Conservation (phyloP, 2,113 vertebrate genomes). For the Sorex araneus region DNA sequence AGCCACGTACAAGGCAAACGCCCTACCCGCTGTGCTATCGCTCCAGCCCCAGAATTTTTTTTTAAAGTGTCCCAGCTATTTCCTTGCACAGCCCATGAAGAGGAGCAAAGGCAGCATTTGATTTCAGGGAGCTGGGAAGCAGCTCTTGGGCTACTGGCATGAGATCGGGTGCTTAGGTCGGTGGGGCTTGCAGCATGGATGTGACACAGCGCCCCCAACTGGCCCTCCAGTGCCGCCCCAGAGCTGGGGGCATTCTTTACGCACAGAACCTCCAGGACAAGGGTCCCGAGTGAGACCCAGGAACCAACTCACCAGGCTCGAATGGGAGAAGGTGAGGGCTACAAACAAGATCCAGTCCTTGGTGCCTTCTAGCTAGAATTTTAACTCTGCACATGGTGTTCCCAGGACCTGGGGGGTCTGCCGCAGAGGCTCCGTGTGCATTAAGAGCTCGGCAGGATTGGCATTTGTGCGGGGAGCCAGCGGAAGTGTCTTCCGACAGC, state of each 20-base stretch:
- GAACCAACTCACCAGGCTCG: conserved; percentile 31
- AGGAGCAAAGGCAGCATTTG: background rate
- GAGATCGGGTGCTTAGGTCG: conserved; percentile 62
- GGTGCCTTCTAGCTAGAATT: conserved; percentile 61
- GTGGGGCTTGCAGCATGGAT: background rate
- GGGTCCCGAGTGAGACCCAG: conserved; percentile 60
- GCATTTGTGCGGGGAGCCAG: conserved; percentile 47
- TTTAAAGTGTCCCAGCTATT: background rate
- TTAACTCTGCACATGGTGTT: conserved; percentile 71
- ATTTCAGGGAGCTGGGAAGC: background rate
- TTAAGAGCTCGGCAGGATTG: conserved; percentile 47
- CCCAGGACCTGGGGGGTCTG: conserved; percentile 65
- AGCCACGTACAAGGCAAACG: no score
- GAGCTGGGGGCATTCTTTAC: conserved; percentile 46
- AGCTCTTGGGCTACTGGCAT: background rate
- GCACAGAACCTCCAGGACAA: conserved; percentile 69
- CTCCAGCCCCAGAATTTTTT: background rate
- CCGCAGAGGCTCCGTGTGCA: conserved; percentile 39
- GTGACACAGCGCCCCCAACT: background rate
- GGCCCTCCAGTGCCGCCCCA: background rate
- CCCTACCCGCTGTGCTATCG: no score
- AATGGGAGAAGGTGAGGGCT: conserved; percentile 72
- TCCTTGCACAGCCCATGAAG: background rate
- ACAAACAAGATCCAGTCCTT: conserved; percentile 54
- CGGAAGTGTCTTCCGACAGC: background rate